Evolutionary conservation across 1,140 invertebrate genomes (phyloP), one percentile per base, ranked within the genome.

Genomic region (Plectrocnemia conspersa): DNA sequence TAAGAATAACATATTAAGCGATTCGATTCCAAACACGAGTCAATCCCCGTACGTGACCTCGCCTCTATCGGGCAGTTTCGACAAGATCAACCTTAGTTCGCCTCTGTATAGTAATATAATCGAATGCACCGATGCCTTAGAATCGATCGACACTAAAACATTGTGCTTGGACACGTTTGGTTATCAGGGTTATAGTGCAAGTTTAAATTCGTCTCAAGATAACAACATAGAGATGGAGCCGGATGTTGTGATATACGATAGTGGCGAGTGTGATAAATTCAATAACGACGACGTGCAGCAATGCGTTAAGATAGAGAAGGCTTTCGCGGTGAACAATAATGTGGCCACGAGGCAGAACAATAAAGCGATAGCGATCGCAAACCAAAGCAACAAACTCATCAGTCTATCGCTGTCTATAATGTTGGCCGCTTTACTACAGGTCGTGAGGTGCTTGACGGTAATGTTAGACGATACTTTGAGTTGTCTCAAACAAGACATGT

Each of bases 381-480:
- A 54, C 15, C 58, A 61, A 32, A 56, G 53, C 50, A 74, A 68
- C 54, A 74, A 73, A 66, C 56, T 76, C 22, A 64, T 76, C 15
- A 73, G 73, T 18, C 62, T 76, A 6, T 75, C 73, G 2, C 46
- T 76, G 35, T 75, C 74, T 19, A 52, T 76, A 24, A 58, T 76
- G 3, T 62, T 76, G 25, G 74, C 74, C 19, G 74, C 71, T 4
- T 52, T 74, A 19, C 54, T 74, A 10, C 72, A 74, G 61, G 72
- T 71, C 1, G 69, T 74, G 18, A 68, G 70, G 32, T 73, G 71
- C 36, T 62, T 74, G 10, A 68, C 68, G 2, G 68, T 73, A 27
- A 58, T 75, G 22, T 65, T 74, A 9, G 71, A 74, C 13, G 70
- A 73, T 32, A 67, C 71, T 5, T 70, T 71, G 36, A 65, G 63